phyloP scores from a whole-genome alignment of 2,888 invertebrate genomes.

The Priocnemis perturbator region DNA sequence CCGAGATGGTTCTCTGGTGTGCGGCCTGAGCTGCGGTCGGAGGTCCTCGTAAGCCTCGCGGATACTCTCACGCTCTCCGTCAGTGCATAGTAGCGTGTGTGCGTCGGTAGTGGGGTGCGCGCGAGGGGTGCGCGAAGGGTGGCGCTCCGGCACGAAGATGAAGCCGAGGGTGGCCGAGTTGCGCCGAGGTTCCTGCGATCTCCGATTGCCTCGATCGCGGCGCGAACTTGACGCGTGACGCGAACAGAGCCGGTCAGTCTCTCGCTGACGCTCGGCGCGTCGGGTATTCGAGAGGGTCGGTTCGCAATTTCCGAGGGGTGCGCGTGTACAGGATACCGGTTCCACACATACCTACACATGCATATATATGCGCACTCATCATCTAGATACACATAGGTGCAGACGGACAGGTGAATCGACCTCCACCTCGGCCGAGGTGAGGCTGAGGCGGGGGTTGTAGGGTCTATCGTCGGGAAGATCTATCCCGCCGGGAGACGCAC shows the following conservation, averaged over 20 bases:
- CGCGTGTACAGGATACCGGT: no score
- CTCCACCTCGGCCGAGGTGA: conserved; percentile 20
- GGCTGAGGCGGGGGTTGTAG: conserved; percentile 30
- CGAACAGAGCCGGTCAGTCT: conserved; percentile 62
- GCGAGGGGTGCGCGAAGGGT: conserved; percentile 17
- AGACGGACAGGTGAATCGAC: conserved; percentile 26
- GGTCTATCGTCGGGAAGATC: conserved; percentile 1
- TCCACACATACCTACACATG: not conserved
- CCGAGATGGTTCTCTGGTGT: conserved; percentile 22
- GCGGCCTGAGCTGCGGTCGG: conserved; percentile 46
- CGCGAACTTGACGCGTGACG: conserved; percentile 54
- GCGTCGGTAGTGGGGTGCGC: conserved; percentile 22
- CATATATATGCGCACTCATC: no score
- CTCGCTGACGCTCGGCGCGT: conserved; percentile 63
- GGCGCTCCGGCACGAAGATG: not conserved
- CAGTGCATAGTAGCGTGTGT: conserved; percentile 22
- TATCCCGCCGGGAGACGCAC: not conserved
- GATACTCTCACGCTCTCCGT: conserved; percentile 29
- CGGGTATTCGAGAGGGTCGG: conserved; percentile 44
- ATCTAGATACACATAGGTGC: not conserved
- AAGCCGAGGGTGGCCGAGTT: conserved; percentile 40
- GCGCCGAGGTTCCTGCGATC: conserved; percentile 55
- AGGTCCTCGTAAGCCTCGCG: conserved; percentile 40
- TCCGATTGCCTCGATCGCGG: conserved; percentile 42
- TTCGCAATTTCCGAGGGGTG: not conserved